Percentiles rank a stretch among this genome's conserved stretches.
phyloP scores from a whole-genome alignment of 2,113 vertebrate species.

The Lates calcarifer region DNA sequence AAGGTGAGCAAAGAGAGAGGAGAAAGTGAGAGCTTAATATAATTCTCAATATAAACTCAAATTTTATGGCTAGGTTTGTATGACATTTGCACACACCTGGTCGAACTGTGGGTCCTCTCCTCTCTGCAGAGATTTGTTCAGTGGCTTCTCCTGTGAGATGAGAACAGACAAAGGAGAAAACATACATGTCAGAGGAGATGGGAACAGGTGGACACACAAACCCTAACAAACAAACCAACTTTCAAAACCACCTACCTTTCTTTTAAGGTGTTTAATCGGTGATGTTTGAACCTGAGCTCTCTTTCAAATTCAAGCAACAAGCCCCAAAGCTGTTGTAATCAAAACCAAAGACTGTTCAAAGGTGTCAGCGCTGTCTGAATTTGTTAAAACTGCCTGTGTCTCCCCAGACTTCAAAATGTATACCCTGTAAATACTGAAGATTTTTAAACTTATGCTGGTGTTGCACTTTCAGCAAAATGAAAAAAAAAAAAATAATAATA shows the following conservation, averaged over 20 bases:
- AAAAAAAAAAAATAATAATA: neutral
- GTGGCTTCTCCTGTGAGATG: slow-evolving; percentile 91
- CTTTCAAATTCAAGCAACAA: neutral
- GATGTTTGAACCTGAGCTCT: neutral
- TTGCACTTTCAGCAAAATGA: neutral
- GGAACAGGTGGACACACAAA: neutral
- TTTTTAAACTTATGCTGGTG: neutral
- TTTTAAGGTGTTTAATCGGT: neutral
- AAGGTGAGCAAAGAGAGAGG: slow-evolving; percentile 29
- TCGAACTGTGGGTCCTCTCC: slow-evolving; percentile 99
- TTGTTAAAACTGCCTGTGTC: no score
- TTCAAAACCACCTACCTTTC: neutral
- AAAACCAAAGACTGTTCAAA: neutral
- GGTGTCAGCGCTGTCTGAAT: no score
- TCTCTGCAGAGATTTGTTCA: slow-evolving; percentile 98
- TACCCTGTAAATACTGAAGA: neutral
- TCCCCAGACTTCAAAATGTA: no score
- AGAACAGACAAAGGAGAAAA: slow-evolving; percentile 30
- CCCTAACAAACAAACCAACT: neutral
- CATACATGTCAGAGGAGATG: neutral
- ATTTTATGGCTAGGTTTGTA: neutral
- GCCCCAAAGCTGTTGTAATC: neutral
- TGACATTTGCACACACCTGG: slow-evolving; percentile 87
- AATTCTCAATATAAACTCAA: slow-evolving; percentile 1
- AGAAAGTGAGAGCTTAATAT: neutral